Conservation (phyloP, 2,888 invertebrate species). For the Caenorhabditis panamensis region DNA sequence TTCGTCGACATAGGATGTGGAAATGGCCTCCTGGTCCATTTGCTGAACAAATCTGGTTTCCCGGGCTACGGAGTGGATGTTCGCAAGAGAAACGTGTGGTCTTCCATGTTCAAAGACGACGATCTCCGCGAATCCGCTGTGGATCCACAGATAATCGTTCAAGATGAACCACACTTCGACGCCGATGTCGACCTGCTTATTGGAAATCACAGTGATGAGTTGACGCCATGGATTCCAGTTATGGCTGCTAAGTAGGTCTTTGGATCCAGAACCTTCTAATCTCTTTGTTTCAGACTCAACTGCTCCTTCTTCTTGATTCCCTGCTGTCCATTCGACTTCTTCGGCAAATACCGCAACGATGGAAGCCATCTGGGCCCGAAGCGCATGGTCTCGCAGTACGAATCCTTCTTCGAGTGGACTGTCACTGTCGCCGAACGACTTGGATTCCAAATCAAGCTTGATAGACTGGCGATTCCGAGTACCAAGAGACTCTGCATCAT, state of each 20-base stretch:
- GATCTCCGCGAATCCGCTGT: slow-evolving; percentile 65
- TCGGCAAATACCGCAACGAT: slow-evolving; percentile 87
- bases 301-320: slow-evolving; percentile 91
- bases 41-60: slow-evolving; percentile 70
- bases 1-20: slow-evolving; percentile 98
- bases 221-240: slow-evolving; percentile 98
- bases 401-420: slow-evolving; percentile 59
- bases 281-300: slow-evolving; percentile 71
- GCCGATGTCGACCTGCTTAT: slow-evolving; percentile 85
- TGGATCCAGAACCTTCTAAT: not conserved
- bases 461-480: slow-evolving; percentile 95
- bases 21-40: slow-evolving; percentile 86
- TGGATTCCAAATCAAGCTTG: slow-evolving; percentile 87
- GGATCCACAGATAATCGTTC: slow-evolving; percentile 63
- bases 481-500: slow-evolving; percentile 87
- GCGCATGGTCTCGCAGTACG: slow-evolving; percentile 49
- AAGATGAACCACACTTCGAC: slow-evolving; percentile 63
- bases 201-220: slow-evolving; percentile 98
- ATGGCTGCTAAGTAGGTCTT: slow-evolving; percentile 87
- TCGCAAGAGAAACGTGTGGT: slow-evolving; percentile 88
- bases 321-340: slow-evolving; percentile 94
- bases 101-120: slow-evolving; percentile 31
- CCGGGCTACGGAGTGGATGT: slow-evolving; percentile 72
- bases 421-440: slow-evolving; percentile 83
- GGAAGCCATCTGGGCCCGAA: slow-evolving; percentile 49